Base-by-base conservation (phyloP, 2,113 vertebrate species). In the Siniperca knerii region DNA sequence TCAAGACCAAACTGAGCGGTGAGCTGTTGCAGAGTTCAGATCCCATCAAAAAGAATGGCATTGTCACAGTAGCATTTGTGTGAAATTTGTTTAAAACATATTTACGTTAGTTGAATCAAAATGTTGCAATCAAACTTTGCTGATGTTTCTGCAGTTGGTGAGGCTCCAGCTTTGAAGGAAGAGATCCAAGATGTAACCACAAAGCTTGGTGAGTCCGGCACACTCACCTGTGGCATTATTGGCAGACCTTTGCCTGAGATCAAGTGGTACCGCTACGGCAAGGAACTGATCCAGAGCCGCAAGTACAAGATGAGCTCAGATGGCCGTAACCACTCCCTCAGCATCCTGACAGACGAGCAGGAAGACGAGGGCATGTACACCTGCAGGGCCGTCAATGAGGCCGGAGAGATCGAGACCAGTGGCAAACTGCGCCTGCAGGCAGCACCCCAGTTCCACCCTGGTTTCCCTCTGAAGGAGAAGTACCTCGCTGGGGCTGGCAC, bases 281-380 rank as follows among this genome's bases (percentile, higher is more conserved):
- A 97, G 92, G 98, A 99, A 87, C 94, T 99, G 52, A 92, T 97
- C 70, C 98, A 99, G 93, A 99, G 98, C 86, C 97, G 98, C 91
- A 99, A 99, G 93, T 99, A 99, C 93, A 99, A 99, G 94, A 99
- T 97, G 97, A 99, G 98, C 54, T 99, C 98, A 64, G 98, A 99
- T 73, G 98, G 98, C 72, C 97, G 98, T 71, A 98, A 96, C 89
- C 98, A 99, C 86, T 97, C 97, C 2, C 92, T 99, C 58, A 97
- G 96, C 65, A 94, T 99, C 75, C 85, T 97, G 86, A 98, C 98
- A 21, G 98, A 99, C 5, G 98, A 99, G 88, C 98, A 99, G 90
- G 98, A 99, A 87, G 98, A 99, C 68, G 98, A 99, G 95, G 98
- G 98, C 9, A 33, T 97, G 74, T 99, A 99, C 87, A 99, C 97